phyloP scores from a whole-genome alignment of 2,888 invertebrate species.

The Alcis repandata region DNA sequence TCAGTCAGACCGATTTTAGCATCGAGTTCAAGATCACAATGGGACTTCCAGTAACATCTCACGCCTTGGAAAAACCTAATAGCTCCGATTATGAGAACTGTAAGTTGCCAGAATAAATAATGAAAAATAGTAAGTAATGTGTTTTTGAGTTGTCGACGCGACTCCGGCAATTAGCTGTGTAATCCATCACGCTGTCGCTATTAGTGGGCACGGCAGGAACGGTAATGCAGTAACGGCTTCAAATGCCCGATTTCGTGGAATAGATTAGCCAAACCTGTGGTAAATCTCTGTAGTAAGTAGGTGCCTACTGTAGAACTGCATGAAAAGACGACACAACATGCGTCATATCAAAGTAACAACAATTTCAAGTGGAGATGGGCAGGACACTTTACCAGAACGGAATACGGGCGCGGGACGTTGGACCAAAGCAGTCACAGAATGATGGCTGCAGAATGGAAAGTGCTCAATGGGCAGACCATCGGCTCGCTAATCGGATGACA shows the following conservation, averaged over 20 bases:
- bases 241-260: slow-evolving; percentile 25
- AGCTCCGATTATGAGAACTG: slow-evolving; percentile 64
- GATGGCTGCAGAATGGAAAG: too few species aligned
- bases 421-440: too few species aligned
- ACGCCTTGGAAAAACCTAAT: slow-evolving; percentile 54
- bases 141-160: slow-evolving; percentile 61
- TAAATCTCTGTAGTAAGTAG: slow-evolving; percentile 5
- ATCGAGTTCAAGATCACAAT: neutral
- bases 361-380: too few species aligned
- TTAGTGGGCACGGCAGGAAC: slow-evolving; percentile 40
- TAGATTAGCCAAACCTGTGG: slow-evolving; percentile 26
- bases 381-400: too few species aligned
- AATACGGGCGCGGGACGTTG: too few species aligned
- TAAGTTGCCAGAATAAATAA: slow-evolving; percentile 70
- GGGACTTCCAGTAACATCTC: slow-evolving; percentile 51
- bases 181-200: slow-evolving; percentile 70
- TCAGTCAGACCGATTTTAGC: neutral
- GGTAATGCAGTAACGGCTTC: slow-evolving; percentile 29
- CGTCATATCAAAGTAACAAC: neutral
- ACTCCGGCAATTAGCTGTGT: slow-evolving; percentile 65
- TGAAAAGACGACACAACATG: neutral
- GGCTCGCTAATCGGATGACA: too few species aligned
- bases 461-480: too few species aligned
- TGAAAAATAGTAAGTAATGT: slow-evolving; percentile 73
- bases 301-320: neutral